A percentile compares a stretch with the other conserved stretches of the same genome.
Evolutionary conservation across 2,113 vertebrate species (phyloP).

Genomic region (Procavia capensis): DNA sequence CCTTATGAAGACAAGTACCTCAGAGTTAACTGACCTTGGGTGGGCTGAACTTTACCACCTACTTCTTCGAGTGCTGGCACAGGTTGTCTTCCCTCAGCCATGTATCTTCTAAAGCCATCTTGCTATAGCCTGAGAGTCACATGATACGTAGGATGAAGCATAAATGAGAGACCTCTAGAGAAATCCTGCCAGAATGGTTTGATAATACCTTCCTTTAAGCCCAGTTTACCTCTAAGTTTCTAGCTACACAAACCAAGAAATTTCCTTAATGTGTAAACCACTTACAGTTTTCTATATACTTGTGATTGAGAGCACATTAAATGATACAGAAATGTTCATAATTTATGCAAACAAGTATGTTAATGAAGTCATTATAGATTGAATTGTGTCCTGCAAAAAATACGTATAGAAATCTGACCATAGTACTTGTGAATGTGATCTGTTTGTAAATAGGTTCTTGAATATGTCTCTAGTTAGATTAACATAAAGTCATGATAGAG

Average conservation of each 20-base stretch:
- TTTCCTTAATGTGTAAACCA: not conserved
- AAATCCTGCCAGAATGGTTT: not conserved
- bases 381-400: too few species aligned
- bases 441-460: too few species aligned
- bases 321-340: not conserved
- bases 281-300: slow-evolving; percentile 29
- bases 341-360: not conserved
- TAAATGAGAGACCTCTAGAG: not conserved
- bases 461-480: too few species aligned
- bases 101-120: not conserved
- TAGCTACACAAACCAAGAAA: not conserved
- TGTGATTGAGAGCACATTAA: slow-evolving; percentile 35
- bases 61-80: not conserved
- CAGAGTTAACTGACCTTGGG: not conserved
- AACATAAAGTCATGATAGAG: too few species aligned
- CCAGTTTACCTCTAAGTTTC: not conserved
- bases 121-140: not conserved
- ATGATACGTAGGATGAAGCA: not conserved
- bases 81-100: not conserved
- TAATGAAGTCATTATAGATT: not conserved
- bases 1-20: not conserved
- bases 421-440: too few species aligned
- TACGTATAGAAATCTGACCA: too few species aligned
- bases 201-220: not conserved
- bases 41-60: not conserved